phyloP scores from a whole-genome alignment of 2,797 vertebrate species.

The Peromyscus eremicus region DNA sequence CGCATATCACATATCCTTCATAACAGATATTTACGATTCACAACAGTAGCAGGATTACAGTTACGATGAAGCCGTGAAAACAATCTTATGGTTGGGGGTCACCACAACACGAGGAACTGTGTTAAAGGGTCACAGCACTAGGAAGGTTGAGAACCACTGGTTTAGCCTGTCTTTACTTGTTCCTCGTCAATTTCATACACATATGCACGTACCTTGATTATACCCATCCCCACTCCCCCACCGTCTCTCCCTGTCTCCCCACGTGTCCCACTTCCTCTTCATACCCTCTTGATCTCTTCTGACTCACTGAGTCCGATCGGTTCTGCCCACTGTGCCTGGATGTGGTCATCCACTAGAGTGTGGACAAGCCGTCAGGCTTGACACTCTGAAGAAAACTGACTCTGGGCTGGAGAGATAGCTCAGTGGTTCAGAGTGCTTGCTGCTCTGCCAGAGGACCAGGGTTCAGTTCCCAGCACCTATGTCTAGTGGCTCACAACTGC shows the following conservation, averaged over 20 bases:
- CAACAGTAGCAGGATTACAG: not conserved
- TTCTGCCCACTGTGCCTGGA: not conserved
- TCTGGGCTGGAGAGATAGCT: not conserved
- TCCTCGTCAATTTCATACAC: too few relatives aligned
- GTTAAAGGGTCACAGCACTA: not conserved
- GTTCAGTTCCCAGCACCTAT: not conserved
- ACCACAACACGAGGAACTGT: not conserved
- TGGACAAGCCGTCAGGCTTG: not conserved
- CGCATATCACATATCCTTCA: not conserved
- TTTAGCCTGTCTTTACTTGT: not conserved
- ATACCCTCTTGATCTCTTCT: too few relatives aligned
- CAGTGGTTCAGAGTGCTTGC: not conserved
- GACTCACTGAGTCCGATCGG: too few relatives aligned
- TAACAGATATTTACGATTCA: not conserved
- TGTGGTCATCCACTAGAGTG: not conserved
- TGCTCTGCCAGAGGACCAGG: not conserved
- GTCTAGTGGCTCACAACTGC: not conserved
- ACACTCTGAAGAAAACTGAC: not conserved
- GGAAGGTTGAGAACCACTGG: not conserved
- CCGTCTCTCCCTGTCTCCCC: not conserved
- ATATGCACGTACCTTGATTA: too few relatives aligned
- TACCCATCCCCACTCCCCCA: too few relatives aligned
- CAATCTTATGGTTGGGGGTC: not conserved
- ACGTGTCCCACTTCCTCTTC: not conserved
- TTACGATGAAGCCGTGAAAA: not conserved